Conservation (phyloP, 2,888 invertebrate genomes). For the Osmoderma eremita region DNA sequence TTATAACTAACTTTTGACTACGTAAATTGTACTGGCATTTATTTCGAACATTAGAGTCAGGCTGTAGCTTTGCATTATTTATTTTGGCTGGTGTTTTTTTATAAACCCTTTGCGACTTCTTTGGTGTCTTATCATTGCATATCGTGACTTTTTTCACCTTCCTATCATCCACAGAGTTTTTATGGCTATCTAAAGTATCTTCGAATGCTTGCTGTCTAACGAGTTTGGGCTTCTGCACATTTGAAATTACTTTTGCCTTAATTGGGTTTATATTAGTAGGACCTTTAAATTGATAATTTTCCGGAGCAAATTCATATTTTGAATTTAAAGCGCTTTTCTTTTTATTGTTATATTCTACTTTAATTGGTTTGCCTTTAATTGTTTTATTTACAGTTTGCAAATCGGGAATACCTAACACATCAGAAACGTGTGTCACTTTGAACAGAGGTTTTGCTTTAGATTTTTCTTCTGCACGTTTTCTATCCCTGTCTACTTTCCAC, state of each 20-base stretch:
- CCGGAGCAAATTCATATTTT: slow-evolving; percentile 65
- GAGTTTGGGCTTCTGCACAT: slow-evolving; percentile 8
- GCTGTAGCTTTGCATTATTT: background rate
- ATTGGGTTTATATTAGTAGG: slow-evolving; percentile 61
- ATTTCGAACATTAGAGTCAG: background rate
- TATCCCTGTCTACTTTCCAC: slow-evolving; percentile 55
- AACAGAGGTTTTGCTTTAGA: slow-evolving; percentile 55
- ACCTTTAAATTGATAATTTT: slow-evolving; percentile 66
- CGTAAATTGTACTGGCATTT: slow-evolving; percentile 15
- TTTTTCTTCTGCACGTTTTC: slow-evolving; percentile 47
- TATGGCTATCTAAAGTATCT: background rate
- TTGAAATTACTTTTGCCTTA: slow-evolving; percentile 49
- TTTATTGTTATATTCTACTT: background rate
- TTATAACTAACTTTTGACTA: slow-evolving; percentile 1
- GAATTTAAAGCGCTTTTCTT: slow-evolving; percentile 19
- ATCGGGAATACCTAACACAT: slow-evolving; percentile 45
- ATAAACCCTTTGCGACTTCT: slow-evolving; percentile 49
- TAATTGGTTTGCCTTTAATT: slow-evolving; percentile 54
- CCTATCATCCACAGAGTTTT: slow-evolving; percentile 41
- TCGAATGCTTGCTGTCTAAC: slow-evolving; percentile 9
- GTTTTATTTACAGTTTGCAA: slow-evolving; percentile 52
- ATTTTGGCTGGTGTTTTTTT: slow-evolving; percentile 33
- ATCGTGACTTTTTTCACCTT: slow-evolving; percentile 43
- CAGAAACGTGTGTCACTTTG: slow-evolving; percentile 53
- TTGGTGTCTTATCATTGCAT: slow-evolving; percentile 45